Conservation (phyloP, 2,797 vertebrate genomes). For the Poeciliopsis presidionis region DNA sequence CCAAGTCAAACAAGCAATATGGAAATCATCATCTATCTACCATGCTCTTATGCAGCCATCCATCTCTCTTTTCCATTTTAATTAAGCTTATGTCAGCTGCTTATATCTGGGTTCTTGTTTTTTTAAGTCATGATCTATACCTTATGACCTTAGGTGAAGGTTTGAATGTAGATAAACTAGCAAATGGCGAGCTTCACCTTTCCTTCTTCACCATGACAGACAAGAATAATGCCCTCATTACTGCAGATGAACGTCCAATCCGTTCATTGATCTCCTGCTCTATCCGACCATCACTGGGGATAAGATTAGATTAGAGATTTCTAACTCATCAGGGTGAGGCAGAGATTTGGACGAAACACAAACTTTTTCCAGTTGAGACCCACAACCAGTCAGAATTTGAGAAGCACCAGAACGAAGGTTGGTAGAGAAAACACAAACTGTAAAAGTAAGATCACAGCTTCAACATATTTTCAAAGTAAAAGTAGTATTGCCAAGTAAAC, state of each 20-base stretch:
- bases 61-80: not conserved
- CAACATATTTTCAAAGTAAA: no score
- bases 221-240: not conserved
- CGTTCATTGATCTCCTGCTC: not conserved
- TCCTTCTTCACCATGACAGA: not conserved
- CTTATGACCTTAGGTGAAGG: no score
- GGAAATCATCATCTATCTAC: not conserved
- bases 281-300: not conserved
- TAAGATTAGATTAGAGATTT: not conserved
- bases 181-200: no score
- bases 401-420: not conserved
- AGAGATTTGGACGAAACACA: not conserved
- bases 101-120: not conserved
- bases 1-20: not conserved
- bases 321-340: not conserved
- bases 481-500: no score
- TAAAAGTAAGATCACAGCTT: no score
- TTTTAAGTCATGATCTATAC: no score
- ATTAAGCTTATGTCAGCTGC: not conserved
- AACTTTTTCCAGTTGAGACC: not conserved
- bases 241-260: not conserved
- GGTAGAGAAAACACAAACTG: no score
- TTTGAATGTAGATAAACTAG: no score
- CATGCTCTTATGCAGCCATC: not conserved
- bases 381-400: not conserved